Conservation (phyloP, 1,140 invertebrate genomes). For the Paralvinella palmiformis region DNA sequence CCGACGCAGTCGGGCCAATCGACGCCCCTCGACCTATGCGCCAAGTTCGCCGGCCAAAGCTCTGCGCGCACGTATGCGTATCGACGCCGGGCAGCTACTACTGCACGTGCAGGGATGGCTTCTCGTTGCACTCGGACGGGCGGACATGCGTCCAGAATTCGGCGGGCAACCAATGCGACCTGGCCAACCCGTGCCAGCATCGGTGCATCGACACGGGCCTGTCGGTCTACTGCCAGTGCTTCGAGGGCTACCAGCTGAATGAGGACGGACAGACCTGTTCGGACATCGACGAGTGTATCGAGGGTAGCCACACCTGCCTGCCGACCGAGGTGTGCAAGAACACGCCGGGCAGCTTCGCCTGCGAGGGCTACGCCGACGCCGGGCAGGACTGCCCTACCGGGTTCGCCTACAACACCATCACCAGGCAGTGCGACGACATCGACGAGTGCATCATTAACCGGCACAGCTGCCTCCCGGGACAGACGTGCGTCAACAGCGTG, state of each 20-base stretch:
- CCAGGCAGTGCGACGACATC: background rate
- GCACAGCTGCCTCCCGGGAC: slow-evolving; percentile 55
- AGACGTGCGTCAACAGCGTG: slow-evolving; percentile 56
- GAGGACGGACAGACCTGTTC: slow-evolving; percentile 52
- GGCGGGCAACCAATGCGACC: background rate
- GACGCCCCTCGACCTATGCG: slow-evolving; percentile 84
- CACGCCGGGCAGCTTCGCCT: slow-evolving; percentile 63
- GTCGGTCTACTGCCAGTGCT: slow-evolving; percentile 60
- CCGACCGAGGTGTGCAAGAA: slow-evolving; percentile 65
- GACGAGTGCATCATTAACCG: slow-evolving; percentile 5
- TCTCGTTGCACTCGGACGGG: background rate
- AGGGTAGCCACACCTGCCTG: slow-evolving; percentile 33
- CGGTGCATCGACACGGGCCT: slow-evolving; percentile 60
- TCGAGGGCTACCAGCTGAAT: slow-evolving; percentile 53
- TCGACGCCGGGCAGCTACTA: slow-evolving; percentile 87
- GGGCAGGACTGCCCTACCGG: background rate
- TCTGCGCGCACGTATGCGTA: slow-evolving; percentile 69
- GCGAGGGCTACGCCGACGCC: slow-evolving; percentile 62
- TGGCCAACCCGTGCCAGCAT: slow-evolving; percentile 62
- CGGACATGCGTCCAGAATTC: slow-evolving; percentile 10
- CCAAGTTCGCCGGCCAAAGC: slow-evolving; percentile 62
- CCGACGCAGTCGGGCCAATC: slow-evolving; percentile 55
- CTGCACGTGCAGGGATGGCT: slow-evolving; percentile 65
- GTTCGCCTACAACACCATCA: background rate
- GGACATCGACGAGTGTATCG: slow-evolving; percentile 40